Evolutionary conservation across 2,113 vertebrate genomes (phyloP).

Genomic region (Falcunculus frontatus): DNA sequence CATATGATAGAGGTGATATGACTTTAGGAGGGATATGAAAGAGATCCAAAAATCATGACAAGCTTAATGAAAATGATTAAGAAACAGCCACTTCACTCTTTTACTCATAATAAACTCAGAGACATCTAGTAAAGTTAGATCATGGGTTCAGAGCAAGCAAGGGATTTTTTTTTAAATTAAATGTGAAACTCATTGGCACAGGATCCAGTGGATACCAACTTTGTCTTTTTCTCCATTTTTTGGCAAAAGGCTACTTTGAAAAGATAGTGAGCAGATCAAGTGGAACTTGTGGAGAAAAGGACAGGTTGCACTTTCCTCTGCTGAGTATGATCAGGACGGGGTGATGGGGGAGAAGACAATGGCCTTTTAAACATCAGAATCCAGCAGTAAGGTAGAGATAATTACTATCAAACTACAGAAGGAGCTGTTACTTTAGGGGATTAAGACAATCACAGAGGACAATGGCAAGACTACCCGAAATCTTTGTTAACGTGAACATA

Average conservation of each 20-base stretch:
- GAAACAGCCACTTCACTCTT: background rate
- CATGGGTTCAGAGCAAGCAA: background rate
- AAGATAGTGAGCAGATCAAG: background rate
- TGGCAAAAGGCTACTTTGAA: background rate
- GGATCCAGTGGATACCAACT: background rate
- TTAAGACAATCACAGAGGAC: background rate
- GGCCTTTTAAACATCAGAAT: background rate
- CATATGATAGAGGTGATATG: background rate
- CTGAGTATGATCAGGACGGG: fast-evolving
- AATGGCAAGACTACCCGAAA: background rate
- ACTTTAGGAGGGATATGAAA: background rate
- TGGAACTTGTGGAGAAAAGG: background rate
- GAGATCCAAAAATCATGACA: background rate
- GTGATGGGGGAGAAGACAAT: fast-evolving
- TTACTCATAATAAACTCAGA: background rate
- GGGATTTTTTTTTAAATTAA: background rate
- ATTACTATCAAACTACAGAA: background rate
- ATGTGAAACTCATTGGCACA: background rate
- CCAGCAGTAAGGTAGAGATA: background rate
- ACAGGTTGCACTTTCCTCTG: background rate
- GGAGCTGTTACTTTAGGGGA: background rate
- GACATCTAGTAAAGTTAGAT: background rate
- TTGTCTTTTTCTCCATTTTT: fast-evolving
- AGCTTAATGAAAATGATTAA: background rate
- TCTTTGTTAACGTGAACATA: background rate